phyloP scores from a whole-genome alignment of 1,140 invertebrate species.

The Carposina sasakii region DNA sequence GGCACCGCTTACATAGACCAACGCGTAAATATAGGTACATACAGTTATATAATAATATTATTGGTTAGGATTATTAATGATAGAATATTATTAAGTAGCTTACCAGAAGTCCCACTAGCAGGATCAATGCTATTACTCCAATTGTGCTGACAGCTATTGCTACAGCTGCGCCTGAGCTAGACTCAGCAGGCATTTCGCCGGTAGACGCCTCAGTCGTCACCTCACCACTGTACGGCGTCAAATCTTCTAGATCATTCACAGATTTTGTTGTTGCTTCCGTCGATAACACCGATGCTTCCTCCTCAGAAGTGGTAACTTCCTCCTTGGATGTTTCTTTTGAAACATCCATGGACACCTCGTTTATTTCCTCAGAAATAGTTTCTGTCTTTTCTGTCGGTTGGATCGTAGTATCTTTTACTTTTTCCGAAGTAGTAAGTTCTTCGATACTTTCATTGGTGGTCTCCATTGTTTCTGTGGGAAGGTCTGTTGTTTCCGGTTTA shows the following conservation, averaged over 20 bases:
- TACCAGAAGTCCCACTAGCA: conserved; percentile 60
- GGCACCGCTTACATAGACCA: too few relatives aligned
- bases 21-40: too few relatives aligned
- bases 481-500: conserved; percentile 25
- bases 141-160: conserved; percentile 63
- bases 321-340: conserved; percentile 13
- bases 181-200: conserved; percentile 38
- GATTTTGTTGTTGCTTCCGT: conserved; percentile 30
- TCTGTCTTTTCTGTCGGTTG: too few relatives aligned
- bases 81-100: conserved; percentile 29
- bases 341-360: too few relatives aligned
- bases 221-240: conserved; percentile 41
- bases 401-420: too few relatives aligned
- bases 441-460: not conserved
- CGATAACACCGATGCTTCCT: too few relatives aligned
- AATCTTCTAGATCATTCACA: conserved; percentile 41
- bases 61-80: too few relatives aligned
- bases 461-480: conserved; percentile 11
- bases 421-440: too few relatives aligned
- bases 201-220: conserved; percentile 53
- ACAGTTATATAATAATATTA: too few relatives aligned
- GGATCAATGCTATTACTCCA: conserved; percentile 55
- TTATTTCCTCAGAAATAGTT: too few relatives aligned
- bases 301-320: too few relatives aligned
- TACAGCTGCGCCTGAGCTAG: conserved; percentile 49